Evolutionary conservation across 1,140 invertebrate genomes (phyloP).

Genomic region (Hydropsyche tenuis): DNA sequence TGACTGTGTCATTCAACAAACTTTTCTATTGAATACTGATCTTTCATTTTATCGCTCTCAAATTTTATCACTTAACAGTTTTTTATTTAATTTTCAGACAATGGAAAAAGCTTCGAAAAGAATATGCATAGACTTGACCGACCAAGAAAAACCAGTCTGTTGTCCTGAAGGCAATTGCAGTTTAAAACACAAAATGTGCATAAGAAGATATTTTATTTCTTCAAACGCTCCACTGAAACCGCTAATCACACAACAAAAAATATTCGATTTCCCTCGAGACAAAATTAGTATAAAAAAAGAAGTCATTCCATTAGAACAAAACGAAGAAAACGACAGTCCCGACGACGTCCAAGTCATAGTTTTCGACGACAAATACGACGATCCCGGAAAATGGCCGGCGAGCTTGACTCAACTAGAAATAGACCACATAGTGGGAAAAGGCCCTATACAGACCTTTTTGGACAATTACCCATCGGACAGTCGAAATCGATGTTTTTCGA

Average conservation of each 20-base stretch:
- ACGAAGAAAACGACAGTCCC: not conserved
- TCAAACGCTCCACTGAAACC: not conserved
- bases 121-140: not conserved
- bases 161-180: not conserved
- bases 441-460: not conserved
- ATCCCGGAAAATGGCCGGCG: not conserved
- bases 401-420: not conserved
- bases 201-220: not conserved
- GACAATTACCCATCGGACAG: not conserved
- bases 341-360: not conserved
- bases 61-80: no score
- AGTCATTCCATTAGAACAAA: not conserved
- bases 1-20: no score
- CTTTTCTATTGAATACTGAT: no score
- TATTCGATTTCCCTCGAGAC: no score
- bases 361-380: constrained; percentile 10
- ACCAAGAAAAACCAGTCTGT: not conserved
- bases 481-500: not conserved
- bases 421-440: not conserved
- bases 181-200: not conserved
- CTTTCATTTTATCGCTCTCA: no score
- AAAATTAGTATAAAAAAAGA: no score
- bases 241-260: no score
- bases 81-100: no score
- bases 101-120: no score